Base-by-base conservation (phyloP, 2,797 vertebrate species). In the Melanotaenia parkinsoni region DNA sequence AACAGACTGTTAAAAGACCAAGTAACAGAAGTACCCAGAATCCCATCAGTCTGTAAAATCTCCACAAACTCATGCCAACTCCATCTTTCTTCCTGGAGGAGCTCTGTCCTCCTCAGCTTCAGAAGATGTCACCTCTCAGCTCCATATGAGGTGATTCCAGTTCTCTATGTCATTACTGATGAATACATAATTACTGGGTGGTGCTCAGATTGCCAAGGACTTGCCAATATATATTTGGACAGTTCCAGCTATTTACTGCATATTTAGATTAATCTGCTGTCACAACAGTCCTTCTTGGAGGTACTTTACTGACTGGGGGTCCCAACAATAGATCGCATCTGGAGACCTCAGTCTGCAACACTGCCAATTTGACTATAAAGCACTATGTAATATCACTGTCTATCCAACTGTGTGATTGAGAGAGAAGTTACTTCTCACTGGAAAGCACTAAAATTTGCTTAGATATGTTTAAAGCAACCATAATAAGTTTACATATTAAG, bases 141-240 rank as follows among this genome's bases (percentile, higher is more conserved):
- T 83, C 77, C 58, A 68, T 72, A 77, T 57, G 66, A 82, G 78
- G 59, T 54, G 60, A 66, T 81, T 76, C 60, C 33, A 54, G 51
- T 51, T 45, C 72, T 67, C 64, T 53, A 28, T 77, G 70, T 85
- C 72, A 53, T 84, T 71, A 80, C 82, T 74, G 64, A 79, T 88
- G 72, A 80, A 86, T 84, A 79, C 76, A 83, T 81, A 77, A 83
- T 72, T 76, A 70, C 69, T 79, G 80, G 87, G 78, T 87, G 90
- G 88, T 90, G 86, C 86, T 91, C 87, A 80, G 54, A 86, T 92
- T 92, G 92, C 91, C 92, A 94, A 93, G 88, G 83, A 91, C 88
- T 88, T 91, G 92, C 89, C 91, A 94, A 89, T 79, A 76, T 76
- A 40, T 81, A 72, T 88, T 80, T 83, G 72, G 91, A 78, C 75